phyloP scores from a whole-genome alignment of 1,140 invertebrate genomes.

The Leptopilina clavipes region DNA sequence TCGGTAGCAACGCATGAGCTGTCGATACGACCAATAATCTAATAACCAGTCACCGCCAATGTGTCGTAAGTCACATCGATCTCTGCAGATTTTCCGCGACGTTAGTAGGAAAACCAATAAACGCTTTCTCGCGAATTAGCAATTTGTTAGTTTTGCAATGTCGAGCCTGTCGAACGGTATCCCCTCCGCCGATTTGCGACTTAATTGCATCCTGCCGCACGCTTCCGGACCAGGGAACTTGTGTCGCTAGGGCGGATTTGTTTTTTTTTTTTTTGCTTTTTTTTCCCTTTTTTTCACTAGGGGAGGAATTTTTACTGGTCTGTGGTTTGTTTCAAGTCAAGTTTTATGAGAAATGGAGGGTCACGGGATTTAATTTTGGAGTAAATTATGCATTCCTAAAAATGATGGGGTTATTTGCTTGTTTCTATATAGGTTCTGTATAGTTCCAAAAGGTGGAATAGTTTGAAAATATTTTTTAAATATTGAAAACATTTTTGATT shows the following conservation, averaged over 20 bases:
- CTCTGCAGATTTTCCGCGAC: constrained; percentile 69
- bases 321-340: constrained; percentile 2
- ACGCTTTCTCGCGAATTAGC: constrained; percentile 42
- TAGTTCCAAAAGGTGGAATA: too few species aligned
- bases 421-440: too few species aligned
- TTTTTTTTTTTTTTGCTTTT: constrained; percentile 23
- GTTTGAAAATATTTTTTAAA: too few species aligned
- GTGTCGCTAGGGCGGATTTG: constrained; percentile 20
- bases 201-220: constrained; percentile 29
- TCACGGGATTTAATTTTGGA: constrained; percentile 6
- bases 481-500: too few species aligned
- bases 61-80: constrained; percentile 67
- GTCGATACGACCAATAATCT: constrained; percentile 75
- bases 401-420: too few species aligned
- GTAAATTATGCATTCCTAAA: constrained; percentile 10
- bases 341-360: constrained; percentile 18
- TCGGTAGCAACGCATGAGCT: constrained; percentile 63
- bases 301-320: constrained; percentile 15
- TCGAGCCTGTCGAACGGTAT: constrained; percentile 11
- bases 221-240: constrained; percentile 28
- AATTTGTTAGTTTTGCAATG: neutral
- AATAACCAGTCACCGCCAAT: constrained; percentile 73
- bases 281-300: constrained; percentile 16
- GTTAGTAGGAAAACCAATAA: constrained; percentile 66
- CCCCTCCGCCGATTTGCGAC: constrained; percentile 19